A percentile compares a stretch with the other conserved stretches of the same genome.
Evolutionary conservation across 1,140 invertebrate species (phyloP).

Genomic region (Coptotermes formosanus): DNA sequence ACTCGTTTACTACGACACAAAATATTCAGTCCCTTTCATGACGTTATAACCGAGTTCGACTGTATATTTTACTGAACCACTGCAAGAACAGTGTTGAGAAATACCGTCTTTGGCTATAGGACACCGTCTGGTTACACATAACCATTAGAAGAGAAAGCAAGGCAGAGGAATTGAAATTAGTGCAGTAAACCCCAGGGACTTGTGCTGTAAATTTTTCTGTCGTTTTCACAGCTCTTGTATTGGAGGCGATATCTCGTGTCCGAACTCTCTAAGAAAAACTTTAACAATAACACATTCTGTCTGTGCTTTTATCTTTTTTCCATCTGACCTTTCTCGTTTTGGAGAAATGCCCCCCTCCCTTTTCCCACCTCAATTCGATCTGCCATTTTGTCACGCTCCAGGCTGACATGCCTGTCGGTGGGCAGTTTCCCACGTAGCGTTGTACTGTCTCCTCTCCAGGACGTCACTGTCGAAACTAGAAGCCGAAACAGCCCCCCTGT

Average conservation of each 20-base stretch:
- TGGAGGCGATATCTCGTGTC: not conserved
- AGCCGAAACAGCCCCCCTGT: not conserved
- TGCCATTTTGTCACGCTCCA: constrained; percentile 2
- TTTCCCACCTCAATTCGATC: not conserved
- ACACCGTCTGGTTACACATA: not conserved
- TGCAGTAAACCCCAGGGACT: not conserved
- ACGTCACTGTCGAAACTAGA: not conserved
- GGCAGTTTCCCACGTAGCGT: not conserved
- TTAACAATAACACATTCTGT: not conserved
- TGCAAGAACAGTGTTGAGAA: too few species aligned
- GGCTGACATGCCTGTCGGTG: not conserved
- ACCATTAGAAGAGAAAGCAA: not conserved
- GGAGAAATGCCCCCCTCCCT: not conserved
- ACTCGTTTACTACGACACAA: too few species aligned
- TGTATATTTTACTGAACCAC: too few species aligned
- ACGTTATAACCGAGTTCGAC: too few species aligned
- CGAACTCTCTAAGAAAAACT: not conserved
- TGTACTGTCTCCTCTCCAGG: not conserved
- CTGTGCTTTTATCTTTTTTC: not conserved
- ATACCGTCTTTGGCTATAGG: too few species aligned
- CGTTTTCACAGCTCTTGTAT: not conserved
- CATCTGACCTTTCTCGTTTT: not conserved
- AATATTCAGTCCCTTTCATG: too few species aligned
- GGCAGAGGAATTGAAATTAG: too few species aligned
- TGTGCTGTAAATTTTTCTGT: not conserved